These are phyloP conservation scores for Phataginus tricuspis DNA, from an alignment of 2,797 vertebrate species.

Conservation along the genomic window DNA sequence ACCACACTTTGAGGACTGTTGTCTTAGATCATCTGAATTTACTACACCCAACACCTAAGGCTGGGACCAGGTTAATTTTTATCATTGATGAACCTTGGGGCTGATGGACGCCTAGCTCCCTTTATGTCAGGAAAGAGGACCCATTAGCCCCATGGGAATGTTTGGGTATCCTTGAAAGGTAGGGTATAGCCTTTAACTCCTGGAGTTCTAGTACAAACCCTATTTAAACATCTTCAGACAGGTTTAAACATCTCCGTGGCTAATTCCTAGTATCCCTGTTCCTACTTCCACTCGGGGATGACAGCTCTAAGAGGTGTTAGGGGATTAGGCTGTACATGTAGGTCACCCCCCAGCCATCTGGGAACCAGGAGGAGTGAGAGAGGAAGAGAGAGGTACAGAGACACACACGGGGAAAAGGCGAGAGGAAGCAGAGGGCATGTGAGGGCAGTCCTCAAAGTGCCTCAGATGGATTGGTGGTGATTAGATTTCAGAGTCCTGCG, in stretches of 20 bases:
- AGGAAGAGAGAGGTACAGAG: conserved; percentile 44
- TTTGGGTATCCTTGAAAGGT: background rate
- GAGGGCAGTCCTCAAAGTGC: conserved; percentile 50
- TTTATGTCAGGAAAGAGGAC: background rate
- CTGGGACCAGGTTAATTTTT: conserved; percentile 30
- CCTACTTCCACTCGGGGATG: conserved; percentile 67
- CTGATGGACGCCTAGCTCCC: background rate
- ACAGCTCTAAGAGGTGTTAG: conserved; percentile 81
- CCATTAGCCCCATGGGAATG: background rate
- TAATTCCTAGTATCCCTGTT: conserved; percentile 76
- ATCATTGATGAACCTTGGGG: background rate
- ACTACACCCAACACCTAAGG: background rate
- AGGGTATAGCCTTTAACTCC: background rate
- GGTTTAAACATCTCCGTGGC: conserved; percentile 77
- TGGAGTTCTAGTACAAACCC: conserved; percentile 39
- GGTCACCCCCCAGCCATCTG: conserved; percentile 79
- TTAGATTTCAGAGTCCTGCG: conserved; percentile 21
- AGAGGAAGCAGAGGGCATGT: conserved; percentile 52
- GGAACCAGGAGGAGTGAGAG: conserved; percentile 43
- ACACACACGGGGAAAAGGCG: conserved; percentile 14
- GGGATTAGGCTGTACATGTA: conserved; percentile 80
- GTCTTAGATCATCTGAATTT: background rate
- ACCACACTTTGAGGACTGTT: background rate
- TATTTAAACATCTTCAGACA: conserved; percentile 78
- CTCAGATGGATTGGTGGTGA: background rate